phyloP scores from a whole-genome alignment of 2,113 vertebrate species.

The Formicarius rufipectus region DNA sequence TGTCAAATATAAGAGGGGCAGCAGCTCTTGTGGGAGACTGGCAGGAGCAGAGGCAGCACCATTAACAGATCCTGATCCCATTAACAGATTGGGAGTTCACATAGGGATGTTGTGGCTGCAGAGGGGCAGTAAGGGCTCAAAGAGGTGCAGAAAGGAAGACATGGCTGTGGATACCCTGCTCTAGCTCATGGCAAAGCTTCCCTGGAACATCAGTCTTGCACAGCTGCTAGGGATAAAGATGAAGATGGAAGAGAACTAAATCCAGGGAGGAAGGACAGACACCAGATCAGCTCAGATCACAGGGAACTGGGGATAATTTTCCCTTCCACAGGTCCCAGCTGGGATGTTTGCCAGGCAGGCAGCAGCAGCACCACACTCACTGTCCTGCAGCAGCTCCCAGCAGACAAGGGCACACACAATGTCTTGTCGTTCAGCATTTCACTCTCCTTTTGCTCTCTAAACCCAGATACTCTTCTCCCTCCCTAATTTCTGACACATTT shows the following conservation, averaged over 20 bases:
- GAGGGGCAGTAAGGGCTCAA: neutral
- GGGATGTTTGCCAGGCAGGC: neutral
- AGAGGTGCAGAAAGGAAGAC: neutral
- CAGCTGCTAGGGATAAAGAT: neutral
- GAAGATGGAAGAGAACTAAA: neutral
- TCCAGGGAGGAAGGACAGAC: neutral
- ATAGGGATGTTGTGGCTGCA: accelerated
- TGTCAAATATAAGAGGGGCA: neutral
- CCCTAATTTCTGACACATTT: neutral
- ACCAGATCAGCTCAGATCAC: neutral
- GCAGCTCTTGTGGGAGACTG: neutral
- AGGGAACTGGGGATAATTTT: neutral
- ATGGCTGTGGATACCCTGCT: neutral
- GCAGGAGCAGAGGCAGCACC: neutral
- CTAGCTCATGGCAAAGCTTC: neutral
- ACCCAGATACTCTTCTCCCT: neutral
- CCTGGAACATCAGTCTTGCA: neutral
- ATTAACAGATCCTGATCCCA: accelerated
- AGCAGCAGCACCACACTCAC: neutral
- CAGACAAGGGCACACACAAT: accelerated
- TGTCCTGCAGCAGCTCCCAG: neutral
- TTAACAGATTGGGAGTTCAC: accelerated
- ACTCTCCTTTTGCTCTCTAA: neutral
- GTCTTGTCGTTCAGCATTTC: accelerated
- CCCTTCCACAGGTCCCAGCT: neutral